Evolutionary conservation across 1,140 invertebrate species (phyloP).

Genomic region (Zaprionus nigranus): DNA sequence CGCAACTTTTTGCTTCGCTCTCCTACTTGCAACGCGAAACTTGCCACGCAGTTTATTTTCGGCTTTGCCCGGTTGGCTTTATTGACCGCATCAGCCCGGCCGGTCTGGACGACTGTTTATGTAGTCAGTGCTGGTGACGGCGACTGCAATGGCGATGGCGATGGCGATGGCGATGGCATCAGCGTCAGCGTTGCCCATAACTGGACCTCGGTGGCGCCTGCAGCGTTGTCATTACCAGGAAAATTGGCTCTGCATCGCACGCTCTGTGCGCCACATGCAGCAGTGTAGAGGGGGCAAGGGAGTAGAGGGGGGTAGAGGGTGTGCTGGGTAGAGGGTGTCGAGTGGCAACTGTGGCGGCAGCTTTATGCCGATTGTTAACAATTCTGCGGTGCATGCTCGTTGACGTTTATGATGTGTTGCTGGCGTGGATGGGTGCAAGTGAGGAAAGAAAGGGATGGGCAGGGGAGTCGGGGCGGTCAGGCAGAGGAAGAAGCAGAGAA

Average conservation of each 20-base stretch:
- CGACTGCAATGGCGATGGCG: too few species aligned
- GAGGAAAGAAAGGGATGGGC: not conserved
- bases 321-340: not conserved
- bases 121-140: conserved; percentile 38
- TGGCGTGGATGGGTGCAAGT: conserved; percentile 6
- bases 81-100: conserved; percentile 57
- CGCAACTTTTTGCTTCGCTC: conserved; percentile 34
- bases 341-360: conserved; percentile 14
- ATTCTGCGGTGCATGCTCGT: conserved; percentile 77
- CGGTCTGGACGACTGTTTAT: conserved; percentile 63
- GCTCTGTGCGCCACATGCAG: conserved; percentile 20
- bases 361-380: conserved; percentile 74
- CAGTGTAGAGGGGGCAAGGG: not conserved
- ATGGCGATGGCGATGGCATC: conserved; percentile 13
- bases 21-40: conserved; percentile 27
- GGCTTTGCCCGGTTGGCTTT: conserved; percentile 71
- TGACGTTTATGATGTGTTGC: conserved; percentile 81
- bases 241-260: conserved; percentile 48
- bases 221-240: conserved; percentile 58
- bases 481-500: conserved; percentile 10
- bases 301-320: too few species aligned
- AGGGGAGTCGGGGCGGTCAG: not conserved
- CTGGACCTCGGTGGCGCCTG: conserved; percentile 40
- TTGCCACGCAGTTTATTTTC: conserved; percentile 64
- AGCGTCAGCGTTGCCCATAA: not conserved